Percentiles rank a stretch among this genome's conserved stretches.
phyloP scores from a whole-genome alignment of 1,140 invertebrate genomes.

The Pogonus chalceus region DNA sequence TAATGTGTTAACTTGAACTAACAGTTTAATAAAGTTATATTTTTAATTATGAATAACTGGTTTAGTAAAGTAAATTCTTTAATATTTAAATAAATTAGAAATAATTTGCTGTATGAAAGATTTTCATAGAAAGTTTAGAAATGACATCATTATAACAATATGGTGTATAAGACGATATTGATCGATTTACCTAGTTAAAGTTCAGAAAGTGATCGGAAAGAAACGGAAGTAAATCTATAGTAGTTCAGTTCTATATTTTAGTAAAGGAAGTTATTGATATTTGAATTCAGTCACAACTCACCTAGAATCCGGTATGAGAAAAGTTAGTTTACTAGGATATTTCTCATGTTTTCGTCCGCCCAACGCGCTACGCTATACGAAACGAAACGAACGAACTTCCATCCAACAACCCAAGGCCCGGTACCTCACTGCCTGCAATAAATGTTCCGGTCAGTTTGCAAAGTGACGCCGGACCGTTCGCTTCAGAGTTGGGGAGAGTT shows the following conservation, averaged over 20 bases:
- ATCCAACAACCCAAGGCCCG: too few relatives aligned
- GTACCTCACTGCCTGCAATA: constrained; percentile 23
- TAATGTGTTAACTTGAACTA: too few relatives aligned
- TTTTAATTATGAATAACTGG: too few relatives aligned
- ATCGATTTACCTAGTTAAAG: too few relatives aligned
- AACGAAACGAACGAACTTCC: not conserved
- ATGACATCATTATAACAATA: too few relatives aligned
- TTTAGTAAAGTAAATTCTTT: too few relatives aligned
- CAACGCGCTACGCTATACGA: not conserved
- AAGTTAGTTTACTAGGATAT: not conserved
- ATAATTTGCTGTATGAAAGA: too few relatives aligned
- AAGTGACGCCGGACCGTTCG: constrained; percentile 20
- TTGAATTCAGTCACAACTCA: not conserved
- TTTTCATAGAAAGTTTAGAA: too few relatives aligned
- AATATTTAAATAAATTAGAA: too few relatives aligned
- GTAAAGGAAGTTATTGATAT: not conserved
- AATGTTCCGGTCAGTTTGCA: constrained; percentile 27
- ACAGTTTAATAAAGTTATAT: too few relatives aligned
- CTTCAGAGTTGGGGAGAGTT: not conserved
- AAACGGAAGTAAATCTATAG: not conserved
- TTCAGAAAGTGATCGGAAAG: too few relatives aligned
- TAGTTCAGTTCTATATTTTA: not conserved
- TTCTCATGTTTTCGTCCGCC: not conserved
- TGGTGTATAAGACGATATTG: too few relatives aligned
- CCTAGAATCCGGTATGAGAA: not conserved